Conservation (phyloP, 2,797 vertebrate species). For the Sphaeramia orbicularis region DNA sequence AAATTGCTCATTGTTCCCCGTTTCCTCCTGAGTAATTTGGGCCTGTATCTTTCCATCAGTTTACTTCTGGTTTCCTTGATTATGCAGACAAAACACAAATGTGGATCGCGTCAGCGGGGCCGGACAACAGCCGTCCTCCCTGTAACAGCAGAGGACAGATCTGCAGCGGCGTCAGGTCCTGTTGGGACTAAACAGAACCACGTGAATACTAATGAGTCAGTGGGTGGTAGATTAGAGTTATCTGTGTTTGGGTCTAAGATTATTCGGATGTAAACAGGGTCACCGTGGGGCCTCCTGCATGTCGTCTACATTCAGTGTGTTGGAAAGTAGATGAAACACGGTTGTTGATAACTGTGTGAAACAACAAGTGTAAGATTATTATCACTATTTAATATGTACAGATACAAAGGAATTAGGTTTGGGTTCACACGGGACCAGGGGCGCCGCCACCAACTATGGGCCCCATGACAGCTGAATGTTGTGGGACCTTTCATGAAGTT, state of each 20-base stretch:
- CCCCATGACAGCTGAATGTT: too few species aligned
- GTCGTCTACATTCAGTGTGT: slow-evolving; percentile 14
- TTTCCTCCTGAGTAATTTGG: slow-evolving; percentile 83
- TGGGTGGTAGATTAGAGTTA: slow-evolving; percentile 15
- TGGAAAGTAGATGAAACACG: slow-evolving; percentile 6
- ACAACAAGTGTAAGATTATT: too few species aligned
- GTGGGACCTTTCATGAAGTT: too few species aligned
- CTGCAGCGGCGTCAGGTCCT: slow-evolving; percentile 39
- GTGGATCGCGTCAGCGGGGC: slow-evolving; percentile 40
- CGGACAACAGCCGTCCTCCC: slow-evolving; percentile 59
- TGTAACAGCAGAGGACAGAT: slow-evolving; percentile 19
- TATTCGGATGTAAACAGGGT: slow-evolving; percentile 7
- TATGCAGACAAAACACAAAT: slow-evolving; percentile 88
- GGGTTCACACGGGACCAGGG: too few species aligned
- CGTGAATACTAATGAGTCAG: slow-evolving; percentile 22
- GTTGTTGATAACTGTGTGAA: background rate
- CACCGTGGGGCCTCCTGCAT: background rate
- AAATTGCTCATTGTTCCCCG: slow-evolving; percentile 84
- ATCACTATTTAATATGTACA: too few species aligned
- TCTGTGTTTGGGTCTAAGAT: slow-evolving; percentile 20
- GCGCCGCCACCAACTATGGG: too few species aligned
- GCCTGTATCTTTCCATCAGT: slow-evolving; percentile 82
- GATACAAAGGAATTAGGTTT: too few species aligned
- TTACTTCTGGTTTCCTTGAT: slow-evolving; percentile 86
- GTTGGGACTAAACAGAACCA: slow-evolving; percentile 41